Conservation (phyloP, 2,797 vertebrate genomes). For the Gymnothorax javanicus region DNA sequence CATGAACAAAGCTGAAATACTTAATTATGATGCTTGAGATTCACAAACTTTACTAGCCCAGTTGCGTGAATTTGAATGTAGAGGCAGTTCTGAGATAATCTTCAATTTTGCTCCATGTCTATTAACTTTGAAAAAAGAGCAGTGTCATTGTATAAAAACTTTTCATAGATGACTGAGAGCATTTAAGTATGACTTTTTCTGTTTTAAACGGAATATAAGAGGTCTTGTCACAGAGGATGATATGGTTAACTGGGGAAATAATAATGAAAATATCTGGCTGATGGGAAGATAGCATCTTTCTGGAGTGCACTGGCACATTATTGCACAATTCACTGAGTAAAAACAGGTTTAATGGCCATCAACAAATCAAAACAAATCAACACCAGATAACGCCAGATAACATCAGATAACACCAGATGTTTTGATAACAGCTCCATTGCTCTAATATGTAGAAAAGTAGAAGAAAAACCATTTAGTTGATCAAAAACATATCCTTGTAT, state of each 20-base stretch:
- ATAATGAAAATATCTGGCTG: background rate
- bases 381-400: background rate
- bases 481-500: background rate
- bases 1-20: slow-evolving; percentile 43
- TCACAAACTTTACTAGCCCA: slow-evolving; percentile 32
- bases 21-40: slow-evolving; percentile 43
- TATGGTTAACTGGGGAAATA: background rate
- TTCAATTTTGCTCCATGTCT: background rate
- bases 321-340: background rate
- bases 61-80: slow-evolving; percentile 34
- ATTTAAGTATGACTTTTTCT: slow-evolving; percentile 54
- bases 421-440: background rate
- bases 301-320: background rate
- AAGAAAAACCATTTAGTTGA: background rate
- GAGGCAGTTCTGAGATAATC: slow-evolving; percentile 40
- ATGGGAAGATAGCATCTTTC: background rate
- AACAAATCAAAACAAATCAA: too few relatives aligned
- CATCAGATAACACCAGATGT: background rate
- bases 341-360: background rate
- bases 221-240: background rate
- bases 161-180: slow-evolving; percentile 53
- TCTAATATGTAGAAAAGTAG: background rate
- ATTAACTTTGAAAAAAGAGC: slow-evolving; percentile 56
- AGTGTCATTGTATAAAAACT: slow-evolving; percentile 56
- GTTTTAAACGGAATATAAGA: slow-evolving; percentile 22